These are phyloP conservation scores for Apogon hyalosoma DNA, from an alignment of 2,797 vertebrate genomes.

Conservation along the genomic window DNA sequence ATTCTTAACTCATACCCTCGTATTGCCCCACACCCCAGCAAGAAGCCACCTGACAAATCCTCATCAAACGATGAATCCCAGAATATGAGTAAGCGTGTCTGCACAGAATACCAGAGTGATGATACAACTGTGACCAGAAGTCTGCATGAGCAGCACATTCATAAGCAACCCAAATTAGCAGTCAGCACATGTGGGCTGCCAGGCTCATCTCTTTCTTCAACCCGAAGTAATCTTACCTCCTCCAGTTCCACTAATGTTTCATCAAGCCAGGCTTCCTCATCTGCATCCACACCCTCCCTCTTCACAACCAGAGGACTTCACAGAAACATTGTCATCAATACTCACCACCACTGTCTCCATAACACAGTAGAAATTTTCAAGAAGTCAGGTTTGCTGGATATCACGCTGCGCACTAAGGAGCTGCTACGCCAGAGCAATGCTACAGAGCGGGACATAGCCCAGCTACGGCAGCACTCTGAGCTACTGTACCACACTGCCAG, in stretches of 20 bases:
- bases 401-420: conserved; percentile 81
- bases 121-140: conserved; percentile 26
- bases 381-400: conserved; percentile 80
- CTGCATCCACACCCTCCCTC: conserved; percentile 44
- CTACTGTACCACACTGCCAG: conserved; percentile 74
- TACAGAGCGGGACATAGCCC: conserved; percentile 73
- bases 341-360: conserved; percentile 74
- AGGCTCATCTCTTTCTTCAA: conserved; percentile 32
- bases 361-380: conserved; percentile 81
- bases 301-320: conserved; percentile 31
- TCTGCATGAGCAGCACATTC: conserved; percentile 36
- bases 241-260: conserved; percentile 41
- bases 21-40: conserved; percentile 81
- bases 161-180: conserved; percentile 47
- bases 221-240: conserved; percentile 21
- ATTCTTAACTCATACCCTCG: conserved; percentile 81
- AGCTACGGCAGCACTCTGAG: conserved; percentile 79
- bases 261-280: conserved; percentile 40
- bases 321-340: conserved; percentile 29
- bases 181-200: conserved; percentile 1
- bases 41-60: conserved; percentile 72
- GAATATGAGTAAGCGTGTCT: conserved; percentile 76
- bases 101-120: conserved; percentile 62
- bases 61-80: conserved; percentile 48
- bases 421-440: conserved; percentile 76